These are phyloP conservation scores for Myotis planiceps DNA, from an alignment of 2,797 vertebrate species.

Conservation along the genomic window DNA sequence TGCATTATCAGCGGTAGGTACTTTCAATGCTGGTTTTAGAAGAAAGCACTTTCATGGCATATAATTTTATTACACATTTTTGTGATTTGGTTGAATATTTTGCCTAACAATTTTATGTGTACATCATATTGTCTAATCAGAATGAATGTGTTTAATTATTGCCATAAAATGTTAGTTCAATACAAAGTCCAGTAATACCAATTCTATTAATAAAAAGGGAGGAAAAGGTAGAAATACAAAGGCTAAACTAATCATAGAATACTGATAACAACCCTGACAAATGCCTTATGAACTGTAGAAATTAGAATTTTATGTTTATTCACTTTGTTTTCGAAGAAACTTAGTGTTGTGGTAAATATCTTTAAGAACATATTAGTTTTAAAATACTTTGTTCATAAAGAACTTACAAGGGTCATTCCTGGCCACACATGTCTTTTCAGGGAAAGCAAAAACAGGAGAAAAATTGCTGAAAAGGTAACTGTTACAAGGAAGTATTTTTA, in stretches of 20 bases:
- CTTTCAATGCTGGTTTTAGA: not conserved
- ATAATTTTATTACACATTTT: not conserved
- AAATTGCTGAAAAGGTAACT: not conserved
- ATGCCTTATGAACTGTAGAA: not conserved
- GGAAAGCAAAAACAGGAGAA: not conserved
- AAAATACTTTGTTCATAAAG: not conserved
- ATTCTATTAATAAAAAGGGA: not conserved
- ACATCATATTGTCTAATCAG: not conserved
- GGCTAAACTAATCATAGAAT: not conserved
- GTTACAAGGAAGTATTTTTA: not conserved
- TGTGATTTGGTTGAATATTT: conserved; percentile 32
- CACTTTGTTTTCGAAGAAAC: not conserved
- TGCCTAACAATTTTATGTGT: not conserved
- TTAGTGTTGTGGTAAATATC: not conserved
- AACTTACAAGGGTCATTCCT: not conserved
- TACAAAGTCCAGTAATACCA: not conserved
- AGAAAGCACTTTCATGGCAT: not conserved
- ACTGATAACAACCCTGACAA: not conserved
- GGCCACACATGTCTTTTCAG: not conserved
- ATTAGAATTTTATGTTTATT: not conserved
- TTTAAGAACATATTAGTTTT: not conserved
- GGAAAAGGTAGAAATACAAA: not conserved
- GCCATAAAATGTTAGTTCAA: not conserved
- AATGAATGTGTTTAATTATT: conserved; percentile 36
- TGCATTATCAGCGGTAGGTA: not conserved